phyloP scores from a whole-genome alignment of 2,797 vertebrate species.

The Halcyon badia region DNA sequence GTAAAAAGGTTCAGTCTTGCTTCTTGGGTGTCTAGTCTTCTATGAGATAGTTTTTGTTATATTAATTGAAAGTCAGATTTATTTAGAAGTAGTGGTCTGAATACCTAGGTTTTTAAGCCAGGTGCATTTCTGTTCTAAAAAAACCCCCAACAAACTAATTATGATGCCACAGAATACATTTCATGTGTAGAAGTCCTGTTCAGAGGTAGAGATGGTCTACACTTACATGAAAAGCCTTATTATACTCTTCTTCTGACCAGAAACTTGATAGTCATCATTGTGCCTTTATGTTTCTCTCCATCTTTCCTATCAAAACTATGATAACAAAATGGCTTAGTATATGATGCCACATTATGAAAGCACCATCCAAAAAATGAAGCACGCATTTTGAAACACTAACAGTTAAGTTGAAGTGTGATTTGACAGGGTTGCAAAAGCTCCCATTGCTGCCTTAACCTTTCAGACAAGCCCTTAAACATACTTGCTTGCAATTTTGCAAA shows the following conservation, averaged over 20 bases:
- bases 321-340: background rate
- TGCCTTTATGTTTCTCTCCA: background rate
- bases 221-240: background rate
- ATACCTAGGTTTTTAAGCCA: background rate
- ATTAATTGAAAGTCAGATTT: background rate
- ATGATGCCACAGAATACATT: background rate
- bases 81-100: background rate
- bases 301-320: background rate
- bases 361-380: background rate
- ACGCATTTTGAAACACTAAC: background rate
- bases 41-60: background rate
- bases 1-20: background rate
- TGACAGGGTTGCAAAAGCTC: background rate
- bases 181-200: background rate
- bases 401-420: background rate
- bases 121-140: background rate
- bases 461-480: background rate
- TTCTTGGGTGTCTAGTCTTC: background rate
- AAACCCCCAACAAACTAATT: background rate
- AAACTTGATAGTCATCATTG: background rate
- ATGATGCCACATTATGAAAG: background rate
- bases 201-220: background rate
- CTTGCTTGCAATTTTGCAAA: background rate
- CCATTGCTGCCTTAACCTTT: constrained; percentile 14
- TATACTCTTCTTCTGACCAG: background rate